phyloP scores from a whole-genome alignment of 2,797 vertebrate species.

The Serranus cabrilla region DNA sequence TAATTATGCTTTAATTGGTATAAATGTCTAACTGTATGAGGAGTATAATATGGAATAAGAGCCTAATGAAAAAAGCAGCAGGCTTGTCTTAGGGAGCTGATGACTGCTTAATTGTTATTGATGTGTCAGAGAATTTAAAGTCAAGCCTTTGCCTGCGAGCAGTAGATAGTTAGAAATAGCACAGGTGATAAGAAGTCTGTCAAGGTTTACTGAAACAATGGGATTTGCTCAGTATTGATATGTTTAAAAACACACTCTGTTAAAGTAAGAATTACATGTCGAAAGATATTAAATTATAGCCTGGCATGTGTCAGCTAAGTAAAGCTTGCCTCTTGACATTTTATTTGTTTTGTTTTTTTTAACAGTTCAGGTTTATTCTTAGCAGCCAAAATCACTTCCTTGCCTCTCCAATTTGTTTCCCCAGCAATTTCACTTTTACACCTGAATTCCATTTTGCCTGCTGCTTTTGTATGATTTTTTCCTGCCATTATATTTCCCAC shows the following conservation, averaged over 20 bases:
- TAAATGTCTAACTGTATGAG: constrained; percentile 84
- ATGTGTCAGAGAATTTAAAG: constrained; percentile 74
- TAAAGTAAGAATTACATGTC: constrained; percentile 10
- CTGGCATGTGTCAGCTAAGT: constrained; percentile 22
- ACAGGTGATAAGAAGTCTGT: constrained; percentile 18
- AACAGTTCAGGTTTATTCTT: constrained; percentile 24
- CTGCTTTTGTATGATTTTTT: constrained; percentile 5
- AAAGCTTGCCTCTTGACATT: constrained; percentile 16
- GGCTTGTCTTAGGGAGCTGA: constrained; percentile 72
- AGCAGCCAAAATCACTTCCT: constrained; percentile 29
- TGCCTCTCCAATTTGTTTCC: constrained; percentile 9
- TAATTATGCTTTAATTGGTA: constrained; percentile 88
- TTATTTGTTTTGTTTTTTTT: constrained; percentile 24
- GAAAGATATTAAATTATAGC: constrained; percentile 8
- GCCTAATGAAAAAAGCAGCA: constrained; percentile 81
- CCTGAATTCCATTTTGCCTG: constrained; percentile 13
- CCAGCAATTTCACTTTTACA: constrained; percentile 6
- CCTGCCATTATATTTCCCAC: neutral
- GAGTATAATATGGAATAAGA: constrained; percentile 75
- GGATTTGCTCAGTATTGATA: constrained; percentile 26
- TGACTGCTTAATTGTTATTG: constrained; percentile 86
- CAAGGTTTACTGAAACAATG: constrained; percentile 3
- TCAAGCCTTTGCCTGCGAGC: constrained; percentile 37
- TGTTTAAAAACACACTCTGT: constrained; percentile 5
- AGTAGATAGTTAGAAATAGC: constrained; percentile 26